Percentiles rank a stretch among this genome's conserved stretches.
These are phyloP conservation scores for Pollenia griseotomentosa DNA, from an alignment of 2,888 invertebrate species.

Conservation along the genomic window DNA sequence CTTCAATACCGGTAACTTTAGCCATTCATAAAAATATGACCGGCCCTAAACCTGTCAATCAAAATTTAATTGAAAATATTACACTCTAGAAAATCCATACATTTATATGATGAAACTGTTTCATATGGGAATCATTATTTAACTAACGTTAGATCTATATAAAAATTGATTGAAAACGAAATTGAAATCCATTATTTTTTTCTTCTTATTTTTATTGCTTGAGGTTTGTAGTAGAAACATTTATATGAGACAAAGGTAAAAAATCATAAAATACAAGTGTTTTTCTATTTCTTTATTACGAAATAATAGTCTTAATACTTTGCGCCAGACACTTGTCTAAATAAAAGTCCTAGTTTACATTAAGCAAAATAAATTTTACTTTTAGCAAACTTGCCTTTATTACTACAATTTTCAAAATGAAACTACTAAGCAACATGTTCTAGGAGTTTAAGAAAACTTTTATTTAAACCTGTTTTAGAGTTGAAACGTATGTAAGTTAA, in stretches of 20 bases:
- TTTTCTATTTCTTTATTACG: constrained; percentile 38
- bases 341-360: neutral
- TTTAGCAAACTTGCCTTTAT: no score
- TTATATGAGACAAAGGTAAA: constrained; percentile 29
- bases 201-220: constrained; percentile 36
- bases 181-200: constrained; percentile 69
- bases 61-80: constrained; percentile 2
- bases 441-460: no score
- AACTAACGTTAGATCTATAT: constrained; percentile 30
- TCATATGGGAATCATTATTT: constrained; percentile 34
- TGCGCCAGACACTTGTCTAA: constrained; percentile 17
- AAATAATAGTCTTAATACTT: constrained; percentile 40
- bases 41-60: constrained; percentile 43
- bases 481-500: no score
- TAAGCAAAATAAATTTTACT: no score
- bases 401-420: no score
- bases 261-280: constrained; percentile 54
- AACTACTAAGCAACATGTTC: no score
- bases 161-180: constrained; percentile 58
- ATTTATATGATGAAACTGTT: constrained; percentile 32
- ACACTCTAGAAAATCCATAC: neutral
- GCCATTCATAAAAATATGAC: constrained; percentile 16
- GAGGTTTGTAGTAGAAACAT: constrained; percentile 59
- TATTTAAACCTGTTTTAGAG: no score
- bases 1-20: constrained; percentile 18